phyloP scores from a whole-genome alignment of 2,797 vertebrate genomes.

The Siniperca undulata region DNA sequence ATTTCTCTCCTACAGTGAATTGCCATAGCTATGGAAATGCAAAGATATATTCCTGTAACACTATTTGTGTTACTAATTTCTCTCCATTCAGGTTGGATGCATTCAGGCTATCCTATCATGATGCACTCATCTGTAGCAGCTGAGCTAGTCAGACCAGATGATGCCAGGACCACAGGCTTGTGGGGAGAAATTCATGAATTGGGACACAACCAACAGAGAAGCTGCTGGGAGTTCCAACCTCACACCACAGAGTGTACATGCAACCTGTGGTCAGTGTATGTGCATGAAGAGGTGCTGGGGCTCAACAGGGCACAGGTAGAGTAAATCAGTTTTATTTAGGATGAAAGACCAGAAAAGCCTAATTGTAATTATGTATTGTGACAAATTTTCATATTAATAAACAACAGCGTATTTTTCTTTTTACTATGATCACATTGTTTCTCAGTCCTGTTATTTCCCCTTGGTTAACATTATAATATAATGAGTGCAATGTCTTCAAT shows the following conservation, averaged over 20 bases:
- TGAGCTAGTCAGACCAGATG: slow-evolving; percentile 59
- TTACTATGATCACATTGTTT: not conserved
- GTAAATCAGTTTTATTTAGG: not conserved
- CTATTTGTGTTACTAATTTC: not conserved
- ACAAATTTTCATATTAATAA: no score
- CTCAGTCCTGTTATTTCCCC: not conserved
- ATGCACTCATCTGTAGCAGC: slow-evolving; percentile 71
- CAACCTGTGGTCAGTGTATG: slow-evolving; percentile 92
- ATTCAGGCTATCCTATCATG: slow-evolving; percentile 92
- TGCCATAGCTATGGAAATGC: no score
- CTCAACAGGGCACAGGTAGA: slow-evolving; percentile 75
- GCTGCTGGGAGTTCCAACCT: slow-evolving; percentile 86
- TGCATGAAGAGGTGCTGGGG: slow-evolving; percentile 87
- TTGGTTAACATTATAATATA: not conserved
- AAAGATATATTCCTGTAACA: not conserved
- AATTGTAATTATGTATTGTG: no score
- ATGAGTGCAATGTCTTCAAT: not conserved
- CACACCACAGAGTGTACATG: slow-evolving; percentile 91
- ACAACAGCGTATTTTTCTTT: no score
- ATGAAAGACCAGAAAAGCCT: no score
- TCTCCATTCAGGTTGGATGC: slow-evolving; percentile 87
- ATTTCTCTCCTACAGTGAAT: no score
- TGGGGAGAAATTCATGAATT: slow-evolving; percentile 90
- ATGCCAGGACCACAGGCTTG: slow-evolving; percentile 71
- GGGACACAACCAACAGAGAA: slow-evolving; percentile 89